Percentiles rank a stretch among this genome's conserved stretches.
These are phyloP conservation scores for Hirtodrosophila trivittata DNA, from an alignment of 2,888 invertebrate species.

Conservation along the genomic window DNA sequence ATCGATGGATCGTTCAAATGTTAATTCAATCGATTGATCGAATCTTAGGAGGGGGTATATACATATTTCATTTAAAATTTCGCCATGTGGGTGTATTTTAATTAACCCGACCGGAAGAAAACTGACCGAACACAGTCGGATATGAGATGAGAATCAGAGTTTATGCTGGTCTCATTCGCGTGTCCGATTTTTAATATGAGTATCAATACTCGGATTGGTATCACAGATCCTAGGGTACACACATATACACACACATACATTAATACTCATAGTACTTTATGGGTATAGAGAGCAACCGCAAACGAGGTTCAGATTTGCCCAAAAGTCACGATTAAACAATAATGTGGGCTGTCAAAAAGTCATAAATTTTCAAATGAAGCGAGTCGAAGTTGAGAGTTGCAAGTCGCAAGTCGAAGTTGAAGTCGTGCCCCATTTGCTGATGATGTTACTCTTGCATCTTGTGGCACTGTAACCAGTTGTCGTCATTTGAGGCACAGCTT, in stretches of 20 bases:
- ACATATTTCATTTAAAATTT: not conserved
- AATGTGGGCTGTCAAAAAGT: slow-evolving; percentile 79
- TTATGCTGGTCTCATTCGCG: slow-evolving; percentile 74
- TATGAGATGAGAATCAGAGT: slow-evolving; percentile 7
- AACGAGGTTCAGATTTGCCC: slow-evolving; percentile 53
- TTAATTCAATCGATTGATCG: too few species aligned
- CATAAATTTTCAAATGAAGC: slow-evolving; percentile 76
- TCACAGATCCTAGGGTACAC: slow-evolving; percentile 51
- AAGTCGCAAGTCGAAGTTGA: slow-evolving; percentile 11
- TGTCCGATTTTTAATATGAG: slow-evolving; percentile 62
- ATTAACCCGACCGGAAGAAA: slow-evolving; percentile 44
- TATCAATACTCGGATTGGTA: slow-evolving; percentile 40
- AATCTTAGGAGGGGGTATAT: too few species aligned
- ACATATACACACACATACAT: slow-evolving; percentile 3
- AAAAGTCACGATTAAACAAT: slow-evolving; percentile 78
- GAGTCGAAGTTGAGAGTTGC: slow-evolving; percentile 29
- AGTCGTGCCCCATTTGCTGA: slow-evolving; percentile 38
- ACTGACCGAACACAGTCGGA: not conserved
- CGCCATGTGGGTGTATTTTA: slow-evolving; percentile 63
- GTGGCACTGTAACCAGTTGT: slow-evolving; percentile 10
- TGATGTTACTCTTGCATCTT: slow-evolving; percentile 7
- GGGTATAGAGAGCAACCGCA: slow-evolving; percentile 1
- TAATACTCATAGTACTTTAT: not conserved
- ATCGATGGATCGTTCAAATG: not conserved
- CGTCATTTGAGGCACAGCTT: slow-evolving; percentile 59